Evolutionary conservation across 2,797 vertebrate genomes (phyloP).

Genomic region (Crax fasciolata): DNA sequence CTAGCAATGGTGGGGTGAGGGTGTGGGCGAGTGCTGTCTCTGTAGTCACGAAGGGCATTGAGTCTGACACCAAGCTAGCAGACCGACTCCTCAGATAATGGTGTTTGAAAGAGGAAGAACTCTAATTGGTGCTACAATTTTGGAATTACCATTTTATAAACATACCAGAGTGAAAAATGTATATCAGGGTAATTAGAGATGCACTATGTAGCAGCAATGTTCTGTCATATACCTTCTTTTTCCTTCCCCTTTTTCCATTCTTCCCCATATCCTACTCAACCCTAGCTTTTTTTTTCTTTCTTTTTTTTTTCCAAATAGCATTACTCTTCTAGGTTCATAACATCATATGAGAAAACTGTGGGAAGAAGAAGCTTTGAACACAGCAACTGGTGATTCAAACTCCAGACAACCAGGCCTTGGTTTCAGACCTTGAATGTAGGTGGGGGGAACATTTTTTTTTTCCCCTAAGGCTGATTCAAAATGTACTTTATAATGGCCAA

Average conservation of each 20-base stretch:
- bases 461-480: background rate
- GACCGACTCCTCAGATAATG: background rate
- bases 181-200: background rate
- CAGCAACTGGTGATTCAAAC: background rate
- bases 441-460: background rate
- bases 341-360: background rate
- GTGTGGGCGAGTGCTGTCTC: background rate
- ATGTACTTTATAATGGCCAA: background rate
- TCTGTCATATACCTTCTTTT: background rate
- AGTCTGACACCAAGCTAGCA: background rate
- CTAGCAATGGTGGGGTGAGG: background rate
- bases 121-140: background rate
- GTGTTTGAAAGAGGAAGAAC: background rate
- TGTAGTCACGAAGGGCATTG: background rate
- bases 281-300: background rate
- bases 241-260: background rate
- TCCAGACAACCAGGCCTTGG: background rate
- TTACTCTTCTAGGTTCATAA: background rate
- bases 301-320: background rate
- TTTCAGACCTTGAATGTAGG: background rate
- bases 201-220: background rate
- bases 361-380: background rate
- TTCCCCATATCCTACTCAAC: accelerated
- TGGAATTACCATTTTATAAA: background rate
- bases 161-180: background rate